These are phyloP conservation scores for Eutolmus rufibarbis DNA, from an alignment of 2,888 invertebrate species.

Conservation along the genomic window DNA sequence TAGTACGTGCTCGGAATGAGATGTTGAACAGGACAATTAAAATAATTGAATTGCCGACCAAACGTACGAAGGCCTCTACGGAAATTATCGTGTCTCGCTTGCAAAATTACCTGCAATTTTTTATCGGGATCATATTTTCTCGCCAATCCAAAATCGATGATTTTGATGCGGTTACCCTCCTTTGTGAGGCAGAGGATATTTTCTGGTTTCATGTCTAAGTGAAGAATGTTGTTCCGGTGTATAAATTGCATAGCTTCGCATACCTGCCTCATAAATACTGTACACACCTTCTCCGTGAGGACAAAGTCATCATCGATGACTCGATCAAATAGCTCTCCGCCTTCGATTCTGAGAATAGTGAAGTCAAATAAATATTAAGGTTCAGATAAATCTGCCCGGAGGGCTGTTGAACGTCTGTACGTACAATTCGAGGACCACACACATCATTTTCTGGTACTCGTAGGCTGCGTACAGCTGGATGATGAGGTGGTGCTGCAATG, in stretches of 20 bases:
- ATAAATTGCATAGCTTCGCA: slow-evolving; percentile 98
- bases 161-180: slow-evolving; percentile 97
- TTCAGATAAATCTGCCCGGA: background rate
- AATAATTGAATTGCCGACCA: background rate
- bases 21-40: background rate
- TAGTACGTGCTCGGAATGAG: background rate
- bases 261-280: slow-evolving; percentile 96
- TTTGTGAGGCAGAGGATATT: slow-evolving; percentile 96
- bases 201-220: slow-evolving; percentile 99
- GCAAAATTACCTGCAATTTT: slow-evolving; percentile 72
- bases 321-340: slow-evolving; percentile 97
- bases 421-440: slow-evolving; percentile 97
- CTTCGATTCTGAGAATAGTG: slow-evolving; percentile 79
- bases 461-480: slow-evolving; percentile 98
- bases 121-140: slow-evolving; percentile 90
- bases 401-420: slow-evolving; percentile 56
- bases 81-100: background rate
- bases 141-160: slow-evolving; percentile 98
- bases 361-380: slow-evolving; percentile 8
- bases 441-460: slow-evolving; percentile 92
- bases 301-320: slow-evolving; percentile 99
- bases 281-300: slow-evolving; percentile 94
- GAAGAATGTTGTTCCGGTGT: slow-evolving; percentile 92
- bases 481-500: slow-evolving; percentile 91
- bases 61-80: background rate